Conservation (phyloP, 2,113 vertebrate genomes). For the Sinosuthora webbiana region DNA sequence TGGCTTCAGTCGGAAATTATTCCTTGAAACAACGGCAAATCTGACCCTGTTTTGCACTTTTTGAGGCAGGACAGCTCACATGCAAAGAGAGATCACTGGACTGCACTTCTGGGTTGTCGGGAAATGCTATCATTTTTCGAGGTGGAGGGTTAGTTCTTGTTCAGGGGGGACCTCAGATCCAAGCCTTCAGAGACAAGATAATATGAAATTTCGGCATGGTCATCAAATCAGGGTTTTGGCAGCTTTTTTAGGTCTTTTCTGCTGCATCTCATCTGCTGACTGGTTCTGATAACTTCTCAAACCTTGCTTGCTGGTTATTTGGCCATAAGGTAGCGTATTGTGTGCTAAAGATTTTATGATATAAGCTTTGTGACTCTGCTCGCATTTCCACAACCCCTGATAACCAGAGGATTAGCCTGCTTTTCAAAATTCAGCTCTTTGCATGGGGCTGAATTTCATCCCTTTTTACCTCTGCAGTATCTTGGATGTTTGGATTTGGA, state of each 20-base stretch:
- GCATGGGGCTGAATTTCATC: conserved; percentile 28
- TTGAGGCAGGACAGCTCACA: background rate
- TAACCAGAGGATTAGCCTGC: background rate
- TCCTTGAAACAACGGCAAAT: background rate
- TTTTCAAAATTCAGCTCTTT: conserved; percentile 15
- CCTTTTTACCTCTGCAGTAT: background rate
- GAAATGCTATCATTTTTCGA: background rate
- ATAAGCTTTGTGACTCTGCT: background rate
- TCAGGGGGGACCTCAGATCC: background rate
- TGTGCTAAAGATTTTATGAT: background rate
- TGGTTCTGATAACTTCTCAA: conserved; percentile 55
- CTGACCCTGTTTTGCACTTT: background rate
- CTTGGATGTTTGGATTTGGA: conserved; percentile 17
- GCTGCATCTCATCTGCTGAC: background rate
- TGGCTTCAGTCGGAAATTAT: background rate
- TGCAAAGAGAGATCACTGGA: background rate
- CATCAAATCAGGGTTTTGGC: background rate
- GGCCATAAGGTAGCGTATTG: background rate
- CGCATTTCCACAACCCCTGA: background rate
- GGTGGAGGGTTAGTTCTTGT: background rate
- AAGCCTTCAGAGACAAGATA: background rate
- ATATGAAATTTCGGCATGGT: background rate
- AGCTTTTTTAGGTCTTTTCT: background rate
- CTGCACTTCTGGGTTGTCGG: background rate
- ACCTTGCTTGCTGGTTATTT: background rate